A percentile compares a stretch with the other conserved stretches of the same genome.
These are phyloP conservation scores for Branchipolynoe longqiensis DNA, from an alignment of 2,888 invertebrate species.

Conservation along the genomic window DNA sequence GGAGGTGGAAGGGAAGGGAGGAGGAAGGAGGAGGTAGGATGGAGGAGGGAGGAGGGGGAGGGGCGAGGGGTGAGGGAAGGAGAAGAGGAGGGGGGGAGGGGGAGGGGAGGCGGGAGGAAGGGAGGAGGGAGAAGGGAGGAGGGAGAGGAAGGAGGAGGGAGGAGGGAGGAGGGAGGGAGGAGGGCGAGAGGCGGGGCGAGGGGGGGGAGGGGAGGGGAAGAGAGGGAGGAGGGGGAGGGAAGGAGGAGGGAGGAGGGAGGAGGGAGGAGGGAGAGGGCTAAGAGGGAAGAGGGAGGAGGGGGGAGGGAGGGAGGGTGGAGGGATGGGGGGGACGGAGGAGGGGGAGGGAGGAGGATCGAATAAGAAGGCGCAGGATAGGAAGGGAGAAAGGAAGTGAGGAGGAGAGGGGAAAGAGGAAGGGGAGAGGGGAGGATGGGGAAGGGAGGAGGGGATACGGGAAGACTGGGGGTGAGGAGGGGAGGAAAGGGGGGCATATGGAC, in stretches of 20 bases:
- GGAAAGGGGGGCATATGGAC: not conserved
- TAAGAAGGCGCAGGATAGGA: not conserved
- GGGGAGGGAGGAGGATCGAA: not conserved
- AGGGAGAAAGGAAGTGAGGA: not conserved
- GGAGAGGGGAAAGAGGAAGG: not conserved
- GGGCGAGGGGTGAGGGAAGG: not conserved
- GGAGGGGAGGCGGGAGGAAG: not conserved
- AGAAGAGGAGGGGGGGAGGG: not conserved
- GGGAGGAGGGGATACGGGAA: not conserved
- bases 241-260: not conserved
- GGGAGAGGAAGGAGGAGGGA: not conserved
- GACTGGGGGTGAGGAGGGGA: not conserved
- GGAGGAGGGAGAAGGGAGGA: not conserved
- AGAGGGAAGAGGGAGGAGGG: not conserved
- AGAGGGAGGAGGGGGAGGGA: not conserved
- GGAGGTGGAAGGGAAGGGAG: slow-evolving; percentile 7
- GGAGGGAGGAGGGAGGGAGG: slow-evolving; percentile 1
- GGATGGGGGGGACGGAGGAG: not conserved
- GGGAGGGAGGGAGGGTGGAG: not conserved
- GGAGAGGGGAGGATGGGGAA: slow-evolving; percentile 8
- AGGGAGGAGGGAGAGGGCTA: not conserved
- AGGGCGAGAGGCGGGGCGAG: not conserved
- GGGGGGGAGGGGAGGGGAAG: not conserved
- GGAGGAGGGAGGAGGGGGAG: not conserved
- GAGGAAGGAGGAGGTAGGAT: not conserved